Conservation (phyloP, 2,113 vertebrate species). For the Clupea harengus region DNA sequence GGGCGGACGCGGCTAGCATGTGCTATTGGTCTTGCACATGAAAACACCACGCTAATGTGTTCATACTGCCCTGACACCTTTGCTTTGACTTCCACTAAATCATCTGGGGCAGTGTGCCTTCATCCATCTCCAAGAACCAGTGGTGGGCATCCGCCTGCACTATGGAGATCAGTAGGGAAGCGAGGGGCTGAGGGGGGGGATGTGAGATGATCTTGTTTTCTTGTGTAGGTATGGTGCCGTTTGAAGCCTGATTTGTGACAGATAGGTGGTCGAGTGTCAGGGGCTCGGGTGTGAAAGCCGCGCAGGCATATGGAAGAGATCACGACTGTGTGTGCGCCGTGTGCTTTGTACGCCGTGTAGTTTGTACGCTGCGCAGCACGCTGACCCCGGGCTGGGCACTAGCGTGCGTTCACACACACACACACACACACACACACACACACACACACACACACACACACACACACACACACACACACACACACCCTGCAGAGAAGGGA, state of each 20-base stretch:
- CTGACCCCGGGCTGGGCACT: not conserved
- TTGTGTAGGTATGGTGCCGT: not conserved
- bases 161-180: not conserved
- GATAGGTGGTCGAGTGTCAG: not conserved
- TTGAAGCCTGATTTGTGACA: not conserved
- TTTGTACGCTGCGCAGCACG: not conserved
- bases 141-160: not conserved
- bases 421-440: slow-evolving; percentile 10
- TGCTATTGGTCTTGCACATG: not conserved
- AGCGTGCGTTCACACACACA: not conserved
- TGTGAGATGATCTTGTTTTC: not conserved
- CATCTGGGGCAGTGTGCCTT: not conserved
- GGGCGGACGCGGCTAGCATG: not conserved
- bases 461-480: not conserved
- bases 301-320: slow-evolving; percentile 25
- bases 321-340: not conserved
- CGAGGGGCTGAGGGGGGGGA: not conserved
- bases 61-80: slow-evolving; percentile 4
- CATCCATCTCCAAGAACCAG: not conserved
- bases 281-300: not conserved
- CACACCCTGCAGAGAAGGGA: not conserved
- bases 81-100: not conserved
- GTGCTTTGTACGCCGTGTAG: not conserved
- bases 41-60: not conserved
- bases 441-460: not conserved